Base-by-base conservation (phyloP, 37 sponge, comb jelly and placozoan species). In the Haliclona indistincta region DNA sequence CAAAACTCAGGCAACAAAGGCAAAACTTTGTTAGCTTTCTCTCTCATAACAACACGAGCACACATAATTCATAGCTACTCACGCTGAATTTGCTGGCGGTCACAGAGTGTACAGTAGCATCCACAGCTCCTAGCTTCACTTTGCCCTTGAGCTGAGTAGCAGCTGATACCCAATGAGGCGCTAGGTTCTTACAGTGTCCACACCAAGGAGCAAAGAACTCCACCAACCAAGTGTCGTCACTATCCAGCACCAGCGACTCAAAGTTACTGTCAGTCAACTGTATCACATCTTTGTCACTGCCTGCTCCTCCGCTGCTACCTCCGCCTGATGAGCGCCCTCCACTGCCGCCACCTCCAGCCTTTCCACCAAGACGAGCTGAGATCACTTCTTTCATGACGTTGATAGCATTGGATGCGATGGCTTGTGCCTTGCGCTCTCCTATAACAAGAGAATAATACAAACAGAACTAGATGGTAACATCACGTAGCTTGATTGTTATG, bases 141-240 rank as follows among this genome's bases (percentile, higher is more conserved):
- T 90, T 89, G 66, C 91, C 82, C 67, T 85, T 70, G 43, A 90
- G 90, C 60, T 78, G 81, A 20, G 89, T 86, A 29, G 99, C 99
- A 39, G 99, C 99, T 13, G 75, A 43, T 2, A 89, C 86, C 99
- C 94, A 95, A 38, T 93, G 87, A 32, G 88, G 96, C 40, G 87
- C 99, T 7, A 98, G 82, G 82, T 79, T 95, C 91, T 98, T 98
- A 42, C 99, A 98, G 71, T 98, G 99, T 5, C 99, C 99, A 90
- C 99, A 97, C 96, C 96, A 95, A 17, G 96, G 96, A 6, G 96
- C 96, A 82, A 76, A 95, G 77, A 95, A 95, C 73, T 95, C 96
- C 43, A 95, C 96, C 51, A 95, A 78, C 97, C 97, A 96, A 41
- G 78, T 77, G 34, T 96, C 97, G 4, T 86, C 77, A 68, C 93